phyloP scores from a whole-genome alignment of 2,888 invertebrate species.

The Lingula anatina region DNA sequence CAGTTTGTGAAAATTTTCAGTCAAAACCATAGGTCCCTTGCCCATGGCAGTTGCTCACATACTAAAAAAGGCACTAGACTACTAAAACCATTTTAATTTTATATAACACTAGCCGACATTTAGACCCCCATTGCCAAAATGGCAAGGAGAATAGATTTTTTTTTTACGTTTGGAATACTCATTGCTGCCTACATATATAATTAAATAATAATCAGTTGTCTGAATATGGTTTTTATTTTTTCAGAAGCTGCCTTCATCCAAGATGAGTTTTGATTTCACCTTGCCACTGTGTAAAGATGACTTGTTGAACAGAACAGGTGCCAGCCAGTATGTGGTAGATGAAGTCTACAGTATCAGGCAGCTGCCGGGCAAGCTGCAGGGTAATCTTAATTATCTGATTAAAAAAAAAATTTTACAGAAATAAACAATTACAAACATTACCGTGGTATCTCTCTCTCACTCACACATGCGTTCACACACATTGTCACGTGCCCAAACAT shows the following conservation, averaged over 20 bases:
- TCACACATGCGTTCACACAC: no score
- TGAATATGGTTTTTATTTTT: background rate
- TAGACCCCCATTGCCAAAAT: no score
- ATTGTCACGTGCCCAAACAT: no score
- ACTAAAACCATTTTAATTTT: no score
- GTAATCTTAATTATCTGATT: slow-evolving; percentile 13
- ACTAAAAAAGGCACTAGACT: no score
- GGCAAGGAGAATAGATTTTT: no score
- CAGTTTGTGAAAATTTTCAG: no score
- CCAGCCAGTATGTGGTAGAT: slow-evolving; percentile 45
- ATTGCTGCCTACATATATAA: background rate
- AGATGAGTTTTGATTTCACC: slow-evolving; percentile 42
- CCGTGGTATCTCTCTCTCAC: background rate
- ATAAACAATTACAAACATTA: background rate
- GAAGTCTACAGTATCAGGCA: slow-evolving; percentile 36
- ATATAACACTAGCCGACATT: no score
- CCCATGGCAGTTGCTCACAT: no score
- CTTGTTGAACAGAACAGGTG: slow-evolving; percentile 30
- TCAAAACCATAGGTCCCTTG: no score
- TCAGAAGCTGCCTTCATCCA: slow-evolving; percentile 1
- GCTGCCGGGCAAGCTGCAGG: slow-evolving; percentile 37
- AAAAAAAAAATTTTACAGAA: background rate
- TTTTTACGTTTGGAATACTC: no score
- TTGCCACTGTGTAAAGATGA: slow-evolving; percentile 44
- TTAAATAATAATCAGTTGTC: background rate